Conservation (phyloP, 1,140 invertebrate species). For the Drosophila santomea region DNA sequence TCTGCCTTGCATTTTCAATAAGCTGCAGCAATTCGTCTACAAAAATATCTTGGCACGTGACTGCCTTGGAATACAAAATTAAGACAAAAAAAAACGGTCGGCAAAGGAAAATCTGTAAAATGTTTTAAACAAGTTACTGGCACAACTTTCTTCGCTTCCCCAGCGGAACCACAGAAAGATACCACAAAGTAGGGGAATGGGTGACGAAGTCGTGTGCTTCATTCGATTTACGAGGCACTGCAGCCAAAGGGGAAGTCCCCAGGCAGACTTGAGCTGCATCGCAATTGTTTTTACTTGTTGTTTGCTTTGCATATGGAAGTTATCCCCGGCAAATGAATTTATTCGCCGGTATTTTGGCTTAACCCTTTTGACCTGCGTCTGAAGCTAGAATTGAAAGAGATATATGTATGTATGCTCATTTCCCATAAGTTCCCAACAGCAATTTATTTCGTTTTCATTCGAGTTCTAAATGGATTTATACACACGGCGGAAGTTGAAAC, state of each 20-base stretch:
- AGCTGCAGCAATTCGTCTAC: constrained; percentile 29
- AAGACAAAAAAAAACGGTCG: constrained; percentile 20
- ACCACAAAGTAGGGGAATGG: constrained; percentile 25
- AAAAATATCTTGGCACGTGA: constrained; percentile 69
- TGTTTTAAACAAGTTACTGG: constrained; percentile 57
- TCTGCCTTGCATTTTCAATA: constrained; percentile 53
- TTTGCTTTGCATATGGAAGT: constrained; percentile 47
- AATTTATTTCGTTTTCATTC: constrained; percentile 60
- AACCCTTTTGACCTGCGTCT: constrained; percentile 6
- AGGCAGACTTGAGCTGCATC: constrained; percentile 13
- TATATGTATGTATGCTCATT: constrained; percentile 52
- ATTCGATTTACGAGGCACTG: constrained; percentile 73
- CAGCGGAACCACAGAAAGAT: constrained; percentile 29
- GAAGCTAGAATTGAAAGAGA: constrained; percentile 50
- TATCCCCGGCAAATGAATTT: constrained; percentile 22
- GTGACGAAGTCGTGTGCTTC: constrained; percentile 31
- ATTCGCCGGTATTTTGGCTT: constrained; percentile 51
- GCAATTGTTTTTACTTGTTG: constrained; percentile 28
- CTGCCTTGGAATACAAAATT: constrained; percentile 47
- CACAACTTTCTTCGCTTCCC: constrained; percentile 54
- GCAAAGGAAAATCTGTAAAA: constrained; percentile 37
- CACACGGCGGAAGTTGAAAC: constrained; percentile 59
- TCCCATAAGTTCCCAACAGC: constrained; percentile 17
- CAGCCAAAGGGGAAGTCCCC: constrained; percentile 40
- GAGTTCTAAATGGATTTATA: constrained; percentile 53